A percentile compares a stretch with the other conserved stretches of the same genome.
Evolutionary conservation across 2,113 vertebrate genomes (phyloP).

Genomic region (Seriola rivoliana): DNA sequence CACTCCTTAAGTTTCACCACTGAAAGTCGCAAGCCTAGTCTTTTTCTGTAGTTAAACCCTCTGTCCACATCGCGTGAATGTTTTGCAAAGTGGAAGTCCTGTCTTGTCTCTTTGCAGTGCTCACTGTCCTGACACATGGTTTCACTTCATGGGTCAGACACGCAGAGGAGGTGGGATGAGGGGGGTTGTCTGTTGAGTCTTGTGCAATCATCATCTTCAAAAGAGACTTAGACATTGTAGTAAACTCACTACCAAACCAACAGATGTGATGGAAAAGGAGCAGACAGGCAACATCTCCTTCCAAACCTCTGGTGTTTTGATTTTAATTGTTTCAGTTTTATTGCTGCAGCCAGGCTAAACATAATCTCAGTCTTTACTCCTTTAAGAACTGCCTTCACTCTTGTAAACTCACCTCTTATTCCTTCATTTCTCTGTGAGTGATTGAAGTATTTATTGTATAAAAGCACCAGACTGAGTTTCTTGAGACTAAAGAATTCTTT

Average conservation of each 20-base stretch:
- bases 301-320: constrained; percentile 14
- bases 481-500: constrained; percentile 27
- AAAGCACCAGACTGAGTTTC: constrained; percentile 1
- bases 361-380: not conserved
- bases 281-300: not conserved
- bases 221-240: not conserved
- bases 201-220: not conserved
- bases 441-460: not conserved
- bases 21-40: not conserved
- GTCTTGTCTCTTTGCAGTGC: constrained; percentile 16
- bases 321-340: constrained; percentile 2
- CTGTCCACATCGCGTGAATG: constrained; percentile 6
- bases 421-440: not conserved
- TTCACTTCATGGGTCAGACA: constrained; percentile 17
- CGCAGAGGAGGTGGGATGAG: no score
- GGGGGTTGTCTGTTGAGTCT: not conserved
- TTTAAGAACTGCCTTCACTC: not conserved
- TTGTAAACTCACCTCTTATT: not conserved
- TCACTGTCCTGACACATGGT: constrained; percentile 17
- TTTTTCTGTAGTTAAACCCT: not conserved
- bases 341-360: not conserved
- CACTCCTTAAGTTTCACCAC: not conserved
- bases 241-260: not conserved
- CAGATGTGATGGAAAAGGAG: constrained; percentile 8
- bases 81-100: constrained; percentile 36